Percentiles rank a stretch among this genome's conserved stretches.
Evolutionary conservation across 2,113 vertebrate genomes (phyloP).

Genomic region (Zosterops japonicus): DNA sequence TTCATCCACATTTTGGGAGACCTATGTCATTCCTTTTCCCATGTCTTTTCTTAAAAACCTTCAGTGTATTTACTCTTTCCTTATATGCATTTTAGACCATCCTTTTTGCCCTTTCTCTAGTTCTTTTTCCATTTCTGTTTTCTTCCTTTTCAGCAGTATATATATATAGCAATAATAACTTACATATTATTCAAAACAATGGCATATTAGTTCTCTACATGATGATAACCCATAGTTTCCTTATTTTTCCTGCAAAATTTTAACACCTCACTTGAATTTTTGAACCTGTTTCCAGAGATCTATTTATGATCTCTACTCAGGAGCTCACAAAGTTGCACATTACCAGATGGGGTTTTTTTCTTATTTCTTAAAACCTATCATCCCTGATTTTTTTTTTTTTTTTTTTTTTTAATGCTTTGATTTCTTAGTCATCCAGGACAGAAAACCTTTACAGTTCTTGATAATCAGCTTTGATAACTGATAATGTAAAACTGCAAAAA

Average conservation of each 20-base stretch:
- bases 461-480: neutral
- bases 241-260: neutral
- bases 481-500: neutral
- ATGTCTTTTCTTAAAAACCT: neutral
- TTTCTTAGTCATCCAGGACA: neutral
- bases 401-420: neutral
- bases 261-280: neutral
- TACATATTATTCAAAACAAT: neutral
- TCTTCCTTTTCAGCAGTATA: neutral
- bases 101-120: neutral
- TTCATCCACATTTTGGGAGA: neutral
- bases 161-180: neutral
- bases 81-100: neutral
- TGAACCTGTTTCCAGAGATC: neutral
- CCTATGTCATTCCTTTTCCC: neutral
- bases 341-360: neutral
- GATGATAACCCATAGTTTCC: neutral
- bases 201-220: accelerated
- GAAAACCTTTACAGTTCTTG: neutral
- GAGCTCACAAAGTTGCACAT: neutral
- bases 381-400: neutral
- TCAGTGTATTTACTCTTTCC: neutral
- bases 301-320: neutral
- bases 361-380: neutral
- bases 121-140: neutral